Conservation (phyloP, 2,888 invertebrate species). For the Heterodera filipjevi region DNA sequence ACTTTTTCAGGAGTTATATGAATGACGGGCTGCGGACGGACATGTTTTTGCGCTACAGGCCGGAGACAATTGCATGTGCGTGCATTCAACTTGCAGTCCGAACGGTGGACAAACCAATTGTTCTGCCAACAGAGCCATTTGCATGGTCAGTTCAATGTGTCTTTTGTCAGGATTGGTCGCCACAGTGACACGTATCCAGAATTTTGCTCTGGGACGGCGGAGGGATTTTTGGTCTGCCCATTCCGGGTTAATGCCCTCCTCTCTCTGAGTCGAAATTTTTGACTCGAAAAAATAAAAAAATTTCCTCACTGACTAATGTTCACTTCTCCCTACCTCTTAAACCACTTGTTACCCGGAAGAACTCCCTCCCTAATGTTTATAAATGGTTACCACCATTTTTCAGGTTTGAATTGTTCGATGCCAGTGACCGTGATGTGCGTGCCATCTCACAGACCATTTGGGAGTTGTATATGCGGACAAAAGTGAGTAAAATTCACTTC, state of each 20-base stretch:
- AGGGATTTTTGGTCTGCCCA: too few relatives aligned
- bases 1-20: constrained; percentile 85
- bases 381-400: too few relatives aligned
- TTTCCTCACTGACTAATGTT: too few relatives aligned
- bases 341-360: too few relatives aligned
- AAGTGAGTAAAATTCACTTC: too few relatives aligned
- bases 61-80: constrained; percentile 98
- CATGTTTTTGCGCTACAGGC: constrained; percentile 90
- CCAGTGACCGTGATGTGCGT: constrained; percentile 54
- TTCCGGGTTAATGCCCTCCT: too few relatives aligned
- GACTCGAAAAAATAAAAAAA: not conserved
- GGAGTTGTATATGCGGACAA: constrained; percentile 50
- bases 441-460: constrained; percentile 52
- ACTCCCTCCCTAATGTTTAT: too few relatives aligned
- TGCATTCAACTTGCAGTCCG: constrained; percentile 94
- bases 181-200: too few relatives aligned
- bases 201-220: too few relatives aligned
- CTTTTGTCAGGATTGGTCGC: too few relatives aligned
- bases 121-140: constrained; percentile 54
- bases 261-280: not conserved
- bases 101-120: constrained; percentile 51
- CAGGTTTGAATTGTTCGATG: constrained; percentile 57
- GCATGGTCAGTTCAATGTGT: constrained; percentile 47
- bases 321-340: too few relatives aligned
- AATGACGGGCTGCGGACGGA: constrained; percentile 96